Evolutionary conservation across 2,888 invertebrate genomes (phyloP).

Genomic region (Erebia aethiops): DNA sequence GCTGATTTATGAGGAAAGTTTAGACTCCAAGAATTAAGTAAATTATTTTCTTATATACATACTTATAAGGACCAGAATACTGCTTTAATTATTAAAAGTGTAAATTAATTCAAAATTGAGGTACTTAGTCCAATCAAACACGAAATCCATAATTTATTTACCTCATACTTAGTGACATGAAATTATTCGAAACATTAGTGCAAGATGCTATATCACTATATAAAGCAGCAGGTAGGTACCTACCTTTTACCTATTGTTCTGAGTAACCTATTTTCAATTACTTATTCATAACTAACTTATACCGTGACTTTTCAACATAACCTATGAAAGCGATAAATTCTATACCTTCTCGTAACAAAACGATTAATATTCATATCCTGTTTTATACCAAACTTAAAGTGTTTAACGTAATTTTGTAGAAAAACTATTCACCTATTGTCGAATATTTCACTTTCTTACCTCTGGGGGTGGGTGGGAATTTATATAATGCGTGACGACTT

Average conservation of each 20-base stretch:
- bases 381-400: constrained; percentile 16
- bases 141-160: no score
- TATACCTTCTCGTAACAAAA: neutral
- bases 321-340: neutral
- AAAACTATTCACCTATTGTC: constrained; percentile 12
- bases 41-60: no score
- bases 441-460: constrained; percentile 47
- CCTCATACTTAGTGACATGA: no score
- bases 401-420: constrained; percentile 6
- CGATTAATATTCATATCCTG: constrained; percentile 18
- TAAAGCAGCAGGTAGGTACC: no score
- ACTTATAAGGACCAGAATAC: no score
- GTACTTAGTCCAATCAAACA: no score
- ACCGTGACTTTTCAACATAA: neutral
- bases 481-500: constrained; percentile 74
- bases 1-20: no score
- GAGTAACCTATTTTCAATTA: neutral
- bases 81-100: no score
- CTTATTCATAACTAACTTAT: neutral
- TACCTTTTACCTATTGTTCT: neutral
- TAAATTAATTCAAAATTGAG: no score
- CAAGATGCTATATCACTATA: no score
- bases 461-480: constrained; percentile 68
- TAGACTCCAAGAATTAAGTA: no score
- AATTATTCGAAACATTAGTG: no score